phyloP scores from a whole-genome alignment of 2,888 invertebrate genomes.

The Anoplius nigerrimus region DNA sequence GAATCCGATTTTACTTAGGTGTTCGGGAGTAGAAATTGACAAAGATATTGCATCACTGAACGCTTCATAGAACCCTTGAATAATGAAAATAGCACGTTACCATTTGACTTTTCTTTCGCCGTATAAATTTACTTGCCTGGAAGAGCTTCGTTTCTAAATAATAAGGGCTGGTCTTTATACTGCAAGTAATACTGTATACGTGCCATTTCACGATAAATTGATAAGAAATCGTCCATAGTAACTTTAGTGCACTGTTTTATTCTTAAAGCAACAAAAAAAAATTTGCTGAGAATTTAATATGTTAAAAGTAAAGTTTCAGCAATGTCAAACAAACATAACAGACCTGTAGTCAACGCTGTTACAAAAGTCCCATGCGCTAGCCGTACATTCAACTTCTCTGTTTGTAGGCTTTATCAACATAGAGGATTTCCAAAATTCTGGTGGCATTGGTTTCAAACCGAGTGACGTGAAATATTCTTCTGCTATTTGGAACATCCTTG shows the following conservation, averaged over 20 bases:
- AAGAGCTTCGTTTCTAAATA: conserved; percentile 88
- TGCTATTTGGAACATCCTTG: conserved; percentile 87
- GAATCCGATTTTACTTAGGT: conserved; percentile 85
- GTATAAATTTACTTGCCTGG: conserved; percentile 78
- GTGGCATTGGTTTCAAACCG: conserved; percentile 87
- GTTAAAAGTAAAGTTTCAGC: conserved; percentile 8
- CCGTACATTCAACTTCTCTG: conserved; percentile 83
- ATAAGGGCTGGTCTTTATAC: conserved; percentile 84
- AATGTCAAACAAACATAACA: not conserved
- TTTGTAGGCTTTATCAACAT: conserved; percentile 86
- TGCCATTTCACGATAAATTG: conserved; percentile 89
- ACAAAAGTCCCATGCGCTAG: conserved; percentile 92
- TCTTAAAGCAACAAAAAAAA: conserved; percentile 76
- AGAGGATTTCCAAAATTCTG: conserved; percentile 90
- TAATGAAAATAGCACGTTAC: not conserved
- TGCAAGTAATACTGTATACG: conserved; percentile 89
- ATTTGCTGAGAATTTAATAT: conserved; percentile 33
- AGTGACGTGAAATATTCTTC: conserved; percentile 90
- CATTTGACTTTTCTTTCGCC: too few relatives aligned
- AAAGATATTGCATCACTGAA: conserved; percentile 87
- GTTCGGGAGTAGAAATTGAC: conserved; percentile 86
- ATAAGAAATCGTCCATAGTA: conserved; percentile 85
- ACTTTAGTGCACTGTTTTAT: conserved; percentile 90
- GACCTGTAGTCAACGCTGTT: conserved; percentile 89
- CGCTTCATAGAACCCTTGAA: conserved; percentile 87